Base-by-base conservation (phyloP, 2,113 vertebrate species). In the Zapus hudsonius region DNA sequence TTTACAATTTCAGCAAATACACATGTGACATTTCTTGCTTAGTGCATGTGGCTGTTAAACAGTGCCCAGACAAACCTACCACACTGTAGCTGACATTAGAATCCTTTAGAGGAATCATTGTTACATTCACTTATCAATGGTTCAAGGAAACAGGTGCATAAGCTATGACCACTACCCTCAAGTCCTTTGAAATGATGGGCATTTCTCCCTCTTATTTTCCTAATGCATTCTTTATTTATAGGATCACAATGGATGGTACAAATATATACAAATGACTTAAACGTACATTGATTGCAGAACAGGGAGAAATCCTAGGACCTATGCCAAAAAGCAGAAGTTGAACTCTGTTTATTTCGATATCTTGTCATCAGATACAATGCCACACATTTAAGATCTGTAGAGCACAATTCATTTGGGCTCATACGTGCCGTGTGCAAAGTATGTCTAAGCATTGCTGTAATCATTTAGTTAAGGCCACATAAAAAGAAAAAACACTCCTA, bases 341-440 rank as follows among this genome's bases (percentile, higher is more conserved):
- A 66, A 44, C 23, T 91, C 90, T 74, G 59, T 74, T 95, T 75
- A 72, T 74, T 95, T 87, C 29, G 88, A 33, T 92, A 81, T 87
- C 80, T 82, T 85, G 40, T 4, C 72, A 52, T 93, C 82, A 95
- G 81, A 31, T 80, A 69, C 36, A 95, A 84, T 44, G 42, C 10
- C 70, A 87, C 87, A 36, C 94, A 93, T 89, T 87, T 67, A 84
- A 88, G 89, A 92, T 84, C 73, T 92, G 85, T 84, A 87, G 87
- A 87, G 27, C 57, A 75, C 55, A 55, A 7, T 84, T 59, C 82
- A 66, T 57, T n/a, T 80, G 61, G 55, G 74, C 36, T 94, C 19
- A n/a, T 38, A 44, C 40, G 55, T 52, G 44, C 31, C 80, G 29
- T 80, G 36, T 74, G 63, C 70, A 87, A 80, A 73, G 19, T 61